These are phyloP conservation scores for Drosophila saltans DNA, from an alignment of 1,140 invertebrate genomes.

Conservation along the genomic window DNA sequence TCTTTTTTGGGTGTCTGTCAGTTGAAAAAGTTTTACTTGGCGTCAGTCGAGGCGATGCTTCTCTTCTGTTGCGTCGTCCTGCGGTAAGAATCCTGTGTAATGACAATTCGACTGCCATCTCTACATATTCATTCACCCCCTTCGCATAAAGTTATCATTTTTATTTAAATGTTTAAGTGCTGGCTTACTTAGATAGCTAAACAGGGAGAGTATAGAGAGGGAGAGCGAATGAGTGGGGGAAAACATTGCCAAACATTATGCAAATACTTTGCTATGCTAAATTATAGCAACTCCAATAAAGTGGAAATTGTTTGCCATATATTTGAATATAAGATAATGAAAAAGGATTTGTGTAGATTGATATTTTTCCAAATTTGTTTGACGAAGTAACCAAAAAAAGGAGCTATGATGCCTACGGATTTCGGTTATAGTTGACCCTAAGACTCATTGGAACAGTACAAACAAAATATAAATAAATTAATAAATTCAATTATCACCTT, in stretches of 20 bases:
- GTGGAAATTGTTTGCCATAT: not conserved
- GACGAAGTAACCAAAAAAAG: no score
- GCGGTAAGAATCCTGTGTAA: constrained; percentile 59
- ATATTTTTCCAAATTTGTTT: not conserved
- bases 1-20: constrained; percentile 29
- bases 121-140: constrained; percentile 58
- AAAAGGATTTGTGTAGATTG: not conserved
- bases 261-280: not conserved
- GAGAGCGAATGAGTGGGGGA: not conserved
- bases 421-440: no score
- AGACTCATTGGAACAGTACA: no score
- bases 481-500: no score
- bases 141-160: constrained; percentile 81
- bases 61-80: constrained; percentile 63
- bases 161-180: constrained; percentile 81
- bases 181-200: constrained; percentile 16
- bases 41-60: constrained; percentile 55
- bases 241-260: constrained; percentile 53
- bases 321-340: not conserved
- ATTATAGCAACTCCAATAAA: not conserved
- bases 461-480: no score
- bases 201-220: no score
- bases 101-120: constrained; percentile 67
- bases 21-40: constrained; percentile 75
- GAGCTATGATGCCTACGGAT: no score